Percentiles rank a stretch among this genome's conserved stretches.
phyloP scores from a whole-genome alignment of 92 coral and sea anemone genomes.

The Bergia puertoricense region DNA sequence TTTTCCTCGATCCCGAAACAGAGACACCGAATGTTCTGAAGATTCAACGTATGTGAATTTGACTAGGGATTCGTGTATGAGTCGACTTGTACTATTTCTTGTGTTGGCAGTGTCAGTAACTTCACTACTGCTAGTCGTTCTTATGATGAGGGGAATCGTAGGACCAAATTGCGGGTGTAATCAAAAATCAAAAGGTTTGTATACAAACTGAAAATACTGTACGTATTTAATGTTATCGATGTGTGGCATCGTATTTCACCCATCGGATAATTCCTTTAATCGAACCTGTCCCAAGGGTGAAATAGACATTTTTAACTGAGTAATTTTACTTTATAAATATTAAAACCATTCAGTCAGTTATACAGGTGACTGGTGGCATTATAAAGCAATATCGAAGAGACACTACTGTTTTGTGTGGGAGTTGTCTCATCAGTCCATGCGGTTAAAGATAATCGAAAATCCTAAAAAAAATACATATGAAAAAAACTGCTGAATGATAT shows the following conservation, averaged over 20 bases:
- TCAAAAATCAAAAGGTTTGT: constrained; percentile 11
- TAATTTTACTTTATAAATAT: constrained; percentile 39
- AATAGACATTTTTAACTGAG: neutral
- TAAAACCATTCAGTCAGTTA: constrained; percentile 22
- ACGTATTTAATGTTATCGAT: neutral
- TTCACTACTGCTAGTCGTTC: constrained; percentile 19
- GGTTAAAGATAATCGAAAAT: neutral
- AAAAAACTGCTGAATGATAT: neutral
- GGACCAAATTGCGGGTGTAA: constrained; percentile 17
- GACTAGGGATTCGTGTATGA: constrained; percentile 24
- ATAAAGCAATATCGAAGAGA: neutral
- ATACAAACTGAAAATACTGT: neutral
- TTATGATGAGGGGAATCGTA: constrained; percentile 30
- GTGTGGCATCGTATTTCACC: neutral
- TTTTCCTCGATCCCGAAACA: constrained; percentile 13
- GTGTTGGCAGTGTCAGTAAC: constrained; percentile 20
- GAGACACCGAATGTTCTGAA: constrained; percentile 39
- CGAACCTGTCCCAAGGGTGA: neutral
- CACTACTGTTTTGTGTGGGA: constrained; percentile 12
- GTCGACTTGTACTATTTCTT: constrained; percentile 27
- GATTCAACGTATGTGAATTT: constrained; percentile 12
- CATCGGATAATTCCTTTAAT: no score
- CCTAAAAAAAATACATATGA: neutral
- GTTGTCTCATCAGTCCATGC: constrained; percentile 8
- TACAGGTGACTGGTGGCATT: constrained; percentile 22